These are phyloP conservation scores for Drymonia ruficornis DNA, from an alignment of 2,888 invertebrate genomes.

Conservation along the genomic window DNA sequence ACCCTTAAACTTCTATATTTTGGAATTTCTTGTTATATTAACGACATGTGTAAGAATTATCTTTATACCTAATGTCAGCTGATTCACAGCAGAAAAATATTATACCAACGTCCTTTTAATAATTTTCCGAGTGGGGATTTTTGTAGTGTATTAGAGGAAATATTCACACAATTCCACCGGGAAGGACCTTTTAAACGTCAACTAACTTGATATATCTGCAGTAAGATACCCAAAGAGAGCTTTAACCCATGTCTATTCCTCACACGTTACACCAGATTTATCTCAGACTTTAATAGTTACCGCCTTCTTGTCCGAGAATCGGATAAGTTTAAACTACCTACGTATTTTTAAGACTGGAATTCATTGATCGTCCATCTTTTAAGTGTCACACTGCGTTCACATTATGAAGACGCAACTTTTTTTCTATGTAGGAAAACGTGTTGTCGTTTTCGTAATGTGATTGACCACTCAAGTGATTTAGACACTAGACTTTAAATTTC, in stretches of 20 bases:
- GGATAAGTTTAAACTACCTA: neutral
- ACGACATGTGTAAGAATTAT: no score
- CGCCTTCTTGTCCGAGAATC: neutral
- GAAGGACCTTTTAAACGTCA: neutral
- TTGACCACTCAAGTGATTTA: no score
- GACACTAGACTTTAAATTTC: no score
- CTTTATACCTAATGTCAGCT: no score
- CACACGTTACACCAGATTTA: constrained; percentile 1
- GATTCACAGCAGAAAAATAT: no score
- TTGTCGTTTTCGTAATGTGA: no score
- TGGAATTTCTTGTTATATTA: no score
- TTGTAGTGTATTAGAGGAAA: neutral
- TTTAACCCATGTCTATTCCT: neutral
- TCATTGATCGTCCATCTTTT: no score
- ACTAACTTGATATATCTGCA: neutral
- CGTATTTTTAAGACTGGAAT: neutral
- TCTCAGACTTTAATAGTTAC: neutral
- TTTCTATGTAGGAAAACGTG: no score
- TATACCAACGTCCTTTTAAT: neutral
- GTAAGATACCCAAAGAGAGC: neutral
- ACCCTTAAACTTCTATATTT: no score
- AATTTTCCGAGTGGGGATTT: neutral
- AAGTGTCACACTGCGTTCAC: no score
- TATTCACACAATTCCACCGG: neutral
- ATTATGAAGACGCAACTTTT: no score